A percentile compares a stretch with the other conserved stretches of the same genome.
Conservation (phyloP, 2,797 vertebrate species). For the Falco naumanni region DNA sequence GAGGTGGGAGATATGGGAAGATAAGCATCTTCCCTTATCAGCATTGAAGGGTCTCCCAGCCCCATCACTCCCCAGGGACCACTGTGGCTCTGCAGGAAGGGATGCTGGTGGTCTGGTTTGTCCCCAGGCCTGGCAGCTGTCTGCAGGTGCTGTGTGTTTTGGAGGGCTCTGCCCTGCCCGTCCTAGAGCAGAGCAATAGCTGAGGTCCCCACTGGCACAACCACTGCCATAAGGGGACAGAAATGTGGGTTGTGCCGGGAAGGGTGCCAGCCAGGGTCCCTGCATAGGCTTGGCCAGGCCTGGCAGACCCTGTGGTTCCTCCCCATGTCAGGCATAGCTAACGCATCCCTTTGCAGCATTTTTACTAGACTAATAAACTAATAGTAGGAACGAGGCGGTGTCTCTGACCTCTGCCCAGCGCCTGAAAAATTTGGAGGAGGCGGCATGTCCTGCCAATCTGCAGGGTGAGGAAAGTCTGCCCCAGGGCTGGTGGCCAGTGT, state of each 20-base stretch:
- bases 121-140: neutral
- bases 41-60: neutral
- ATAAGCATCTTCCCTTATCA: neutral
- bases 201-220: neutral
- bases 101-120: neutral
- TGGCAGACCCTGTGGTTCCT: neutral
- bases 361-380: slow-evolving; percentile 64
- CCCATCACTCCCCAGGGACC: neutral
- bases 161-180: neutral
- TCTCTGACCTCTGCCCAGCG: neutral
- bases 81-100: neutral
- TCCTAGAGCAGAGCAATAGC: slow-evolving; percentile 2
- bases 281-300: neutral
- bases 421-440: neutral
- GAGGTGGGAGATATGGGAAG: neutral
- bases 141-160: neutral
- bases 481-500: fast-evolving
- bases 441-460: fast-evolving
- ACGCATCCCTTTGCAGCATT: neutral
- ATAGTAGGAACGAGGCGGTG: neutral
- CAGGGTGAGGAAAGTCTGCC: fast-evolving
- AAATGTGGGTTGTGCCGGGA: neutral
- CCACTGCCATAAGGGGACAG: neutral
- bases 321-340: neutral
- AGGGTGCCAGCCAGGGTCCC: neutral